phyloP scores from a whole-genome alignment of 2,797 vertebrate genomes.

The Oreortyx pictus region DNA sequence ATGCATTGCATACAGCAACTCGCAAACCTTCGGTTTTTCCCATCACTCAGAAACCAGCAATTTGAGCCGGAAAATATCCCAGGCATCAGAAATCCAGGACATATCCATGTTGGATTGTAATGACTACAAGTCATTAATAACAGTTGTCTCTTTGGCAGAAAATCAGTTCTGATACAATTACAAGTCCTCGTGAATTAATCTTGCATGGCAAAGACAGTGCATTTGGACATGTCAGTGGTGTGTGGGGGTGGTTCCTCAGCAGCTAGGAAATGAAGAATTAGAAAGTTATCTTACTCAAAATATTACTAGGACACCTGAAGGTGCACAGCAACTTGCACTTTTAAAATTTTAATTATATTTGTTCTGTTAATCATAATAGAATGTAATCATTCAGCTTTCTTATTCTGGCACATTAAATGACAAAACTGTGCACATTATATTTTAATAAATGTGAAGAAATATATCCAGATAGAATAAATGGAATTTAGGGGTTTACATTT shows the following conservation, averaged over 20 bases:
- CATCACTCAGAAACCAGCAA: neutral
- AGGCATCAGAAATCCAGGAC: neutral
- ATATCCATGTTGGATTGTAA: neutral
- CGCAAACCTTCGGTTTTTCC: neutral
- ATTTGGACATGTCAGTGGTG: accelerated
- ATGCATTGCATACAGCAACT: neutral
- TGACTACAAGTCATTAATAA: neutral
- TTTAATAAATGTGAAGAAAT: conserved; percentile 12
- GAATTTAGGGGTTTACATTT: conserved; percentile 14
- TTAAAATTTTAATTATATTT: neutral
- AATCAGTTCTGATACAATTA: neutral
- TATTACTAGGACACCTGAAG: neutral
- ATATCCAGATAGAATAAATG: neutral
- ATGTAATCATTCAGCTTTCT: neutral
- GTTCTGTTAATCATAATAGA: neutral
- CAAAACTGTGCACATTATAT: neutral
- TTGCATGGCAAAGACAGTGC: neutral
- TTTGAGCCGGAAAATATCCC: neutral
- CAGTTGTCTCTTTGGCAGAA: neutral
- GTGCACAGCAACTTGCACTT: neutral
- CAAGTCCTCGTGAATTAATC: neutral
- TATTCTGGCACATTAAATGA: neutral
- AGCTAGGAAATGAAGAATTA: neutral
- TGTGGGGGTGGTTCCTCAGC: neutral
- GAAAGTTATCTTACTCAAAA: neutral